Evolutionary conservation across 1,140 invertebrate genomes (phyloP).

Genomic region (Arctopsyche grandis): DNA sequence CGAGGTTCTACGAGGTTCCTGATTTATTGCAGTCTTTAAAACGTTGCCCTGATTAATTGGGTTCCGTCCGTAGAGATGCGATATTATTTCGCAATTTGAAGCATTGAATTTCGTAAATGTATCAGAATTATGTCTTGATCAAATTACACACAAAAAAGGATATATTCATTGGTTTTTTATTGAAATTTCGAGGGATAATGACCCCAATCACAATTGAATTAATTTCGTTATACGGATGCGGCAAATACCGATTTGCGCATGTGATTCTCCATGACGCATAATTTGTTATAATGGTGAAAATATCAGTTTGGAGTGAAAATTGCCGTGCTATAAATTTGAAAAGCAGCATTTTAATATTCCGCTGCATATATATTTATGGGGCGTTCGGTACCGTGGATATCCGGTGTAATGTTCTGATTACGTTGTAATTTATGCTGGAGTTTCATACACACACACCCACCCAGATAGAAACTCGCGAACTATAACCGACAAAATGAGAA

Average conservation of each 20-base stretch:
- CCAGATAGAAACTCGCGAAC: neutral
- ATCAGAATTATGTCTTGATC: too few species aligned
- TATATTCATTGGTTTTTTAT: too few species aligned
- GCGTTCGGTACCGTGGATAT: constrained; percentile 32
- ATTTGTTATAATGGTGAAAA: constrained; percentile 23
- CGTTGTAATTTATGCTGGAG: constrained; percentile 11
- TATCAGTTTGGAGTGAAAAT: constrained; percentile 30
- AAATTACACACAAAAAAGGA: too few species aligned
- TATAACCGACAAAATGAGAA: neutral
- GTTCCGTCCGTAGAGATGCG: too few species aligned
- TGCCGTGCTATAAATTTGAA: constrained; percentile 31
- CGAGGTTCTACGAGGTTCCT: too few species aligned
- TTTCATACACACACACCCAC: neutral
- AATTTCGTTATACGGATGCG: neutral
- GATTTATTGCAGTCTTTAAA: too few species aligned
- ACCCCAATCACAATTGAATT: neutral
- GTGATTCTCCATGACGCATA: neutral
- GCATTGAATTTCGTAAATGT: too few species aligned
- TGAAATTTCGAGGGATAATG: neutral
- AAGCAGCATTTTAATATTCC: constrained; percentile 40
- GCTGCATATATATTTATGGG: constrained; percentile 27
- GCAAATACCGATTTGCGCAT: neutral
- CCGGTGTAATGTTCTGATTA: constrained; percentile 41
- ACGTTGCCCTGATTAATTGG: too few species aligned
- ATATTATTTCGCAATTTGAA: too few species aligned